Evolutionary conservation across 1,140 invertebrate species (phyloP).

Genomic region (Diorhabda sublineata): DNA sequence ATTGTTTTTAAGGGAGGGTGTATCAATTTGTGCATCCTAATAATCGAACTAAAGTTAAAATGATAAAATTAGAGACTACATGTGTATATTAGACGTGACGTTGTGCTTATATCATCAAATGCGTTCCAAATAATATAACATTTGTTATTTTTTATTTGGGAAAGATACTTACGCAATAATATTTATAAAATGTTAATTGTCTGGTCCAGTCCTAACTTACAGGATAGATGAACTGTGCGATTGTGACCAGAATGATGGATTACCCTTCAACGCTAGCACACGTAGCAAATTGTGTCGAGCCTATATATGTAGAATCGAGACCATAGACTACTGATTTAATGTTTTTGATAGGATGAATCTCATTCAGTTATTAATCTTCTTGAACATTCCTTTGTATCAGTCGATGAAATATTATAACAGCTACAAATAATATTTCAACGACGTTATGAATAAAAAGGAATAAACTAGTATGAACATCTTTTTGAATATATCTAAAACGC

Average conservation of each 20-base stretch:
- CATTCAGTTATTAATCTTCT: conserved; percentile 35
- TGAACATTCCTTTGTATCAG: conserved; percentile 23
- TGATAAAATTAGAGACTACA: no score
- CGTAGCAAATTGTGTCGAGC: conserved; percentile 37
- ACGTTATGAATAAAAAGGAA: conserved; percentile 18
- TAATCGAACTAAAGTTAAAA: no score
- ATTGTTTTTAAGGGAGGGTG: neutral
- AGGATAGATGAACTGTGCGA: neutral
- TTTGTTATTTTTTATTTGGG: no score
- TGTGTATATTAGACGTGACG: no score
- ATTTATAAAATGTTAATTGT: neutral
- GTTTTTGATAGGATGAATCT: conserved; percentile 34
- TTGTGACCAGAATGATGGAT: conserved; percentile 30
- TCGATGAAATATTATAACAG: conserved; percentile 29
- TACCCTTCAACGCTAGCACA: conserved; percentile 34
- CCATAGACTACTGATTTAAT: conserved; percentile 32
- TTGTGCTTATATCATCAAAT: no score
- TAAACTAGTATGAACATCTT: conserved; percentile 11
- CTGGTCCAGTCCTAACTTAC: neutral
- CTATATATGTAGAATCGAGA: conserved; percentile 28
- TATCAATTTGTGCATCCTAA: no score
- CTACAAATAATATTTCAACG: conserved; percentile 17
- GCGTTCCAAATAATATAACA: no score
- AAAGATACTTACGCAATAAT: no score
- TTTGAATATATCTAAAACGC: neutral